Base-by-base conservation (phyloP, 2,113 vertebrate genomes). In the Microtus oregoni region DNA sequence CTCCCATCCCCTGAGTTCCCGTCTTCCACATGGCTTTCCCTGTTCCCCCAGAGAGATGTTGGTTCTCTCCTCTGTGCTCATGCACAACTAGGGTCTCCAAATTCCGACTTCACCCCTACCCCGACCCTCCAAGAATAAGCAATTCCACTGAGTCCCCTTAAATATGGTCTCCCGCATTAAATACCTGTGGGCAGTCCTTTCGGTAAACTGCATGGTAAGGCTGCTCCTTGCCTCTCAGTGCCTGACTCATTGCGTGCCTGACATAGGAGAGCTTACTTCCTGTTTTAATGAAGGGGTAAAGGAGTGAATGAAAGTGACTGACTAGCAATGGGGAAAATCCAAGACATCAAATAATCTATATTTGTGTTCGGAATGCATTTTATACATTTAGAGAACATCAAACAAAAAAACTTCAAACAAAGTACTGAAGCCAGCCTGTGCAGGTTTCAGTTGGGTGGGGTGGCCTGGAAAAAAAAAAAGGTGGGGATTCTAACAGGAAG, bases 361-460 rank as follows among this genome's bases (percentile, higher is more conserved):
- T 92, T 83, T 96, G 91, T 72, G n/a, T 97, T 94, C 91, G 97
- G 94, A 96, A 87, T 95, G 86, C 79, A 95, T 96, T 95, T 95
- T 90, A 91, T 91, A 70, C 63, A 87, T 89, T 63, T 75, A 81
- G 72, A 94, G 89, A 97, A 97, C 97, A 96, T 97, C 97, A 97
- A 97, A 97, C 95, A 92, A 73, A 61, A 65, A 95, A 93, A 97
- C 96, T 96, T 97, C 97, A 97, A 97, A 96, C 88, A 87, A 44
- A 85, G 93, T 83, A 44, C 14, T 26, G 94, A 94, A 96, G 95
- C 96, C 94, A 95, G 97, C 94, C 97, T 89, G 95, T 96, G 90
- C 97, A 96, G 73, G 90, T 94, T 93, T 94, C 89, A 26, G 68
- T 3, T 76, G 97, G 96, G 96, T 96, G 96, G 94, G 96, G 95